Evolutionary conservation across 2,797 vertebrate species (phyloP), one percentile per base, ranked within the genome.

Genomic region (Rhabdophis nuchalis): DNA sequence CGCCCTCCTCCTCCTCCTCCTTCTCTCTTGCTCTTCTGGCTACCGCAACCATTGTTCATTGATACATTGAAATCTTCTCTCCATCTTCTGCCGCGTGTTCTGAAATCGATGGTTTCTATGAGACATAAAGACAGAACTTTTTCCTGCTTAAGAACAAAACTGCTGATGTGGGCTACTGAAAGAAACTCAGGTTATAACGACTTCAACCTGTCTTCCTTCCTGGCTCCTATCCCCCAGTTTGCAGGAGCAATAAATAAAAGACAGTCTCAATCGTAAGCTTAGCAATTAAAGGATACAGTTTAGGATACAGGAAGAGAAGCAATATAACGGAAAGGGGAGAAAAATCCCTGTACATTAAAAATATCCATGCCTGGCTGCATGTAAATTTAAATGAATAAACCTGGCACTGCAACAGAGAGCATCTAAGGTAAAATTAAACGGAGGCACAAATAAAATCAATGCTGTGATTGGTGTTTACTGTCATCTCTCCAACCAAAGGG

Each of bases 1-100:
- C 9, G 8, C 5, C 0, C 11, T 29, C 27, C 3, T 11, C 1
- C 10, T 27, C 3, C 3, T 61, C 10, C 3, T 29, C 4, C 27
- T 29, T 60, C 27, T 57, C 3, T 14, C 13, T 68, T 32, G 27
- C 13, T 72, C 14, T 72, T 72, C 29, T 36, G 2, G n/a, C 64
- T 72, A 36, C 32, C 14, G 2, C 64, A 36, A 36, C n/a, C 27
- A 68, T 32, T 68, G 2, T 36, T 72, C 36, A 68, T 72, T 72
- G n/a, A 8, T 36, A 18, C 36, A 36, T 72, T 36, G 7, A 32
- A 36, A 7, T 9, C 36, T 2, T 72, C 11, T 72, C 6, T 32
- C 14, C 64, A 72, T 36, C 64, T 68, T 68, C 29, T 7, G 29
- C 61, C 12, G 14, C 16, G 14, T 16, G 61, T n/a, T 32, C 61